Evolutionary conservation across 2,797 vertebrate species (phyloP).

Genomic region (Halcyon leucocephala): DNA sequence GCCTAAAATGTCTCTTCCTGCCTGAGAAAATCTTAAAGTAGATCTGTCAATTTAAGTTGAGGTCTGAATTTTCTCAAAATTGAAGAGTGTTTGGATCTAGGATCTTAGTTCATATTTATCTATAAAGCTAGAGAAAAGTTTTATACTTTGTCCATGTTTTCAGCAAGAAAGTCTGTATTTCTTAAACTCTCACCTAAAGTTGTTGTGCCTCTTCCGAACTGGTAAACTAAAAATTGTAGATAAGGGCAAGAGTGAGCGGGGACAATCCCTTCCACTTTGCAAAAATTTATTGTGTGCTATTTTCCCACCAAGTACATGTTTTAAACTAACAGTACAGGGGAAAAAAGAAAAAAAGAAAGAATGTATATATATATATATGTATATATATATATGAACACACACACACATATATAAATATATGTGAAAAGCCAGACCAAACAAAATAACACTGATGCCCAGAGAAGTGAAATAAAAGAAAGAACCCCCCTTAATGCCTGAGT

Average conservation of each 20-base stretch:
- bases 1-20: background rate
- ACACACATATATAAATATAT: accelerated
- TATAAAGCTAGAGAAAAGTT: background rate
- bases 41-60: background rate
- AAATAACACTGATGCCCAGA: background rate
- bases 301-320: background rate
- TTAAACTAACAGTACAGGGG: background rate
- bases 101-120: background rate
- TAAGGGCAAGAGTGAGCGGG: background rate
- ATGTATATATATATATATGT: too few species aligned
- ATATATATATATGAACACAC: accelerated
- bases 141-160: background rate
- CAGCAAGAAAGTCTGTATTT: background rate
- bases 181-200: background rate
- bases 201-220: background rate
- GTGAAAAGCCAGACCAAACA: background rate
- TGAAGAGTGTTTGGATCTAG: background rate
- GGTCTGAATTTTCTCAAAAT: background rate
- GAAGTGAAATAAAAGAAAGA: background rate
- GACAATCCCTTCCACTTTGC: background rate
- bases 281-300: background rate
- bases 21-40: background rate
- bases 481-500: background rate
- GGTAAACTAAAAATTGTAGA: background rate
- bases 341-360: background rate